Evolutionary conservation across 2,888 invertebrate genomes (phyloP).

Genomic region (Epirrhoe alternata): DNA sequence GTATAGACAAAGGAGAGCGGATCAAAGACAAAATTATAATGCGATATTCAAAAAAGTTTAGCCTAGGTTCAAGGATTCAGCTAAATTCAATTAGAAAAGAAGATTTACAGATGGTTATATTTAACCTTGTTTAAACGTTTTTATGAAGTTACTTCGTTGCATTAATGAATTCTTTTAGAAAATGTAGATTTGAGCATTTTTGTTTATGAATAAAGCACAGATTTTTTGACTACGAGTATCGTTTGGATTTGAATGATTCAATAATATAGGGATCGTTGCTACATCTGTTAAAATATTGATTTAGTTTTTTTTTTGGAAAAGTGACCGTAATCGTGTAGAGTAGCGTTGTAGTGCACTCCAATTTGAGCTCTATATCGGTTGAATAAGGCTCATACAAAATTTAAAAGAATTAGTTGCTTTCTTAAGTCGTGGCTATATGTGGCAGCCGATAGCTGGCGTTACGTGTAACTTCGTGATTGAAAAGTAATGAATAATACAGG

Average conservation of each 20-base stretch:
- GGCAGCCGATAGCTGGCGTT: slow-evolving; percentile 4
- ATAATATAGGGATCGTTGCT: slow-evolving; percentile 11
- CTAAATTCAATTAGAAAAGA: not conserved
- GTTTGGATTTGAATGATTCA: not conserved
- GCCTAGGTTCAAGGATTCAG: slow-evolving; percentile 3
- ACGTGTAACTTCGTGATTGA: slow-evolving; percentile 13
- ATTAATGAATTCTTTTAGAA: not conserved
- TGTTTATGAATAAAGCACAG: not conserved
- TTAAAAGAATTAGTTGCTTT: not conserved
- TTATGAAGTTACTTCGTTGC: not conserved
- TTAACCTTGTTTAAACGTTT: not conserved
- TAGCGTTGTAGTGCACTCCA: not conserved
- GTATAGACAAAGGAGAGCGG: slow-evolving; percentile 5
- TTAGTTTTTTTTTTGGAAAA: slow-evolving; percentile 13
- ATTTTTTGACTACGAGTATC: not conserved
- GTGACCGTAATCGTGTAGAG: slow-evolving; percentile 9
- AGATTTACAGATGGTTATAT: not conserved
- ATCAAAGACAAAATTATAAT: slow-evolving; percentile 17
- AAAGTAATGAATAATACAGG: slow-evolving; percentile 1
- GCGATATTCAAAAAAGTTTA: slow-evolving; percentile 8
- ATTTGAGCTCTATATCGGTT: slow-evolving; percentile 16
- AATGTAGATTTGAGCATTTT: not conserved
- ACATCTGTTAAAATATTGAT: slow-evolving; percentile 20
- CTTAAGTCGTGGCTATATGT: slow-evolving; percentile 5
- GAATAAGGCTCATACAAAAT: not conserved